phyloP scores from a whole-genome alignment of 2,888 invertebrate species.

The Orchesellides sinensis region DNA sequence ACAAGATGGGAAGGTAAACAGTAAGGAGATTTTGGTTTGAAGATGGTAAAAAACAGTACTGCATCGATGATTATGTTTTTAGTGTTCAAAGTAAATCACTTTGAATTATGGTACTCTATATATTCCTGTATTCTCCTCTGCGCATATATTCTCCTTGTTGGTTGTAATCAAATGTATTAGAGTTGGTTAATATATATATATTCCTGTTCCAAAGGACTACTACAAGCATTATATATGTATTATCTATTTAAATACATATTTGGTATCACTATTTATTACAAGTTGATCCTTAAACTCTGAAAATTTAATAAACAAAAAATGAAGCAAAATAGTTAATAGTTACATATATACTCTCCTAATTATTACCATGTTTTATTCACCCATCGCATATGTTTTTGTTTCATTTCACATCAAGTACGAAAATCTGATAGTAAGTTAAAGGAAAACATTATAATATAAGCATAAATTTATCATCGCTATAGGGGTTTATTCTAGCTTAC shows the following conservation, averaged over 20 bases:
- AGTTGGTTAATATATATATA: not conserved
- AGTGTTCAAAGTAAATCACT: not conserved
- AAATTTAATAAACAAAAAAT: slow-evolving; percentile 52
- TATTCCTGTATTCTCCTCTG: not conserved
- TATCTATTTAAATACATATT: slow-evolving; percentile 16
- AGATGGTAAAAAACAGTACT: no score
- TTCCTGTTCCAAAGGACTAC: slow-evolving; percentile 5
- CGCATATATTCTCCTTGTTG: slow-evolving; percentile 13
- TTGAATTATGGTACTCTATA: not conserved
- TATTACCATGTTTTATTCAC: no score
- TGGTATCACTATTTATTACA: slow-evolving; percentile 30
- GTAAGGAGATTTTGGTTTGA: no score
- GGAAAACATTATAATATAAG: no score
- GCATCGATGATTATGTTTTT: no score
- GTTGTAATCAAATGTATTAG: slow-evolving; percentile 20
- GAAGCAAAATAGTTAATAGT: not conserved
- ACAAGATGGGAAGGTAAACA: no score
- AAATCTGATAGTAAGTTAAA: no score
- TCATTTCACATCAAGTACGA: no score
- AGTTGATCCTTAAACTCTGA: slow-evolving; percentile 46
- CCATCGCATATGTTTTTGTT: no score
- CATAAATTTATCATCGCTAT: no score
- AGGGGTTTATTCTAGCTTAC: no score
- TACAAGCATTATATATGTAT: not conserved
- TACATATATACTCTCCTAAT: no score